Conservation (phyloP, 2,113 vertebrate genomes). For the Fukomys damarensis region DNA sequence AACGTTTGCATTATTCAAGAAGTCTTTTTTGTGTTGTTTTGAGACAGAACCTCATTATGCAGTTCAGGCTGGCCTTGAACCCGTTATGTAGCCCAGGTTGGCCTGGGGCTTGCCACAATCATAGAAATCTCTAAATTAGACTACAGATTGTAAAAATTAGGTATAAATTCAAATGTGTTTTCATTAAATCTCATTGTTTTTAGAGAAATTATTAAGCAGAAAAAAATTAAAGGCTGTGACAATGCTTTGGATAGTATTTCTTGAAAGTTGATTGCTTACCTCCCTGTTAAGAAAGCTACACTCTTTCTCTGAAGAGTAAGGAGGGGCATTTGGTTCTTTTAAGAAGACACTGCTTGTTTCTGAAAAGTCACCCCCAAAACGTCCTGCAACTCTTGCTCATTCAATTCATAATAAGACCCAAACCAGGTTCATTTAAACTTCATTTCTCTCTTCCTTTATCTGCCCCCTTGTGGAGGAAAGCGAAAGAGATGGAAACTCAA, state of each 20-base stretch:
- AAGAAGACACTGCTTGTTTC: not conserved
- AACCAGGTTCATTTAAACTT: not conserved
- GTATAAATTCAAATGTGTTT: not conserved
- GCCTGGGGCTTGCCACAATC: not conserved
- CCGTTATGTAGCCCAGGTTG: not conserved
- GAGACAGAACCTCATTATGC: not conserved
- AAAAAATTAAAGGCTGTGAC: not conserved
- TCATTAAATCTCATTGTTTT: not conserved
- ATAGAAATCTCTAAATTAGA: not conserved
- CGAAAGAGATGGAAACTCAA: not conserved
- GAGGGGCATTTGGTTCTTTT: not conserved
- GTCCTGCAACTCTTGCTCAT: not conserved
- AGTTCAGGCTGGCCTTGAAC: too few species aligned
- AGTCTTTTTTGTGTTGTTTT: not conserved
- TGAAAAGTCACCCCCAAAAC: not conserved
- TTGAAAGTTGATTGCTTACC: not conserved
- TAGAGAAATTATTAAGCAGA: not conserved
- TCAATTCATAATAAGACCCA: not conserved
- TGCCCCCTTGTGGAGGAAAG: constrained; percentile 72
- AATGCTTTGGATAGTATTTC: not conserved
- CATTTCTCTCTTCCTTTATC: constrained; percentile 37
- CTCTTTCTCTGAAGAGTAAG: not conserved
- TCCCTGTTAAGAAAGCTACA: not conserved
- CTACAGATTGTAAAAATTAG: not conserved
- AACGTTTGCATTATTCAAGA: not conserved